These are phyloP conservation scores for Yasuhikotakia modesta DNA, from an alignment of 2,797 vertebrate species.

Conservation along the genomic window DNA sequence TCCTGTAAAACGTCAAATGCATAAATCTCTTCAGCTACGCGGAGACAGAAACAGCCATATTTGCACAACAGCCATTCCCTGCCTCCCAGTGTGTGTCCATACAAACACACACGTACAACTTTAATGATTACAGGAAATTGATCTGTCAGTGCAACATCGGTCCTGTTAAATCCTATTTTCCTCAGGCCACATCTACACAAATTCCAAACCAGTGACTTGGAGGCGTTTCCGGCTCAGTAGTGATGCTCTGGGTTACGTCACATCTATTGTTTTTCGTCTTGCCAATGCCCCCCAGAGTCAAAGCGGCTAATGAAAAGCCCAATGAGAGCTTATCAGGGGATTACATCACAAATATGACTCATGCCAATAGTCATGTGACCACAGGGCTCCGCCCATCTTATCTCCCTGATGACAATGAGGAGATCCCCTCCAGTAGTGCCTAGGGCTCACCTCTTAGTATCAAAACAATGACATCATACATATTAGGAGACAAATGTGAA, in stretches of 20 bases:
- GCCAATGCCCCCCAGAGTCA: constrained; percentile 25
- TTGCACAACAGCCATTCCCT: constrained; percentile 15
- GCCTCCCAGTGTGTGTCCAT: not conserved
- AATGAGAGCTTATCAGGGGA: constrained; percentile 61
- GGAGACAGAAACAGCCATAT: constrained; percentile 8
- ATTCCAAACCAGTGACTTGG: not conserved
- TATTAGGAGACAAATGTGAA: not conserved
- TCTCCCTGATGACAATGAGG: constrained; percentile 25
- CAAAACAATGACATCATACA: constrained; percentile 27
- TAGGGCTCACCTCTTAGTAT: constrained; percentile 1
- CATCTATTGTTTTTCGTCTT: constrained; percentile 39
- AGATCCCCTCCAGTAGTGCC: not conserved
- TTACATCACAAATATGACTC: constrained; percentile 77
- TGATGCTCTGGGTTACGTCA: not conserved
- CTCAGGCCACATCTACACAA: constrained; percentile 6
- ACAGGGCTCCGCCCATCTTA: constrained; percentile 33
- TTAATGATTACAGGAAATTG: constrained; percentile 40
- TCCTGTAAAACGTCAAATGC: not conserved
- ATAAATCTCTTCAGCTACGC: constrained; percentile 15
- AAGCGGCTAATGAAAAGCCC: constrained; percentile 49
- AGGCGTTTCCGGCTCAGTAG: constrained; percentile 32
- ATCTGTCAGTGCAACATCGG: constrained; percentile 45
- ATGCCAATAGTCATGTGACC: constrained; percentile 52
- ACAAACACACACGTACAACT: not conserved
- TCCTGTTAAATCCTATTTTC: constrained; percentile 39